Base-by-base conservation (phyloP, 2,113 vertebrate species). In the Podocnemis expansa region DNA sequence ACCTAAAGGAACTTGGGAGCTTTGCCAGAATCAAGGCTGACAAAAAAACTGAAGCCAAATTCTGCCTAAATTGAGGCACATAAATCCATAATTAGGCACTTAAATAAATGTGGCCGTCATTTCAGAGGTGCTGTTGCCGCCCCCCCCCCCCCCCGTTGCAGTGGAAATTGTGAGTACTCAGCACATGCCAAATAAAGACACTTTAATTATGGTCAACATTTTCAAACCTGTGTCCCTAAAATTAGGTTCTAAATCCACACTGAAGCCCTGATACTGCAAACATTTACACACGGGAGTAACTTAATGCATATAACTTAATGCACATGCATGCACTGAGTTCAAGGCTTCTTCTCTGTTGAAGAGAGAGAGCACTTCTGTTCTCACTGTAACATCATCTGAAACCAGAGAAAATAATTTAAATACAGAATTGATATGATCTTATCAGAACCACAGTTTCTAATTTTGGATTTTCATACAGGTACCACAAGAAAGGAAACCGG, bases 401-500 rank as follows among this genome's bases (percentile, higher is more conserved):
- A 4, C 31, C 41, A 24, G 76, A 87, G 63, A 21, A 87, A 11
- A 56, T 49, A 76, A 4, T 38, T 79, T 90, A 87, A 31, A 47
- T 82, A 60, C 67, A 29, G 76, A 63, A n/a, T 80, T 60, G 55
- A 49, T 85, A 58, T 51, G 73, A 58, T 9, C 25, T 60, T 34
- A 3, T 31, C n/a, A n/a, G 52, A 80, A 49, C 22, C 11, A n/a
- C 31, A 3, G 12, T 49, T 93, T 31, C 96, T 93, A 93, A 54
- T 80, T 82, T 82, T 85, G 81, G 22, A 8, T 92, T 96, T 93
- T 96, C 78, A 95, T 95, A 49, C 96, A 99, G 99, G 97, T 99
- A 99, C 96, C 99, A 98, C 91, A 98, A 98, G 47, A 97, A 97
- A 95, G 98, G 99, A 79, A 99, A 98, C 89, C 99, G 98, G 83